Evolutionary conservation across 30 jellyfish, hydroid and myxozoan genomes (phyloP), one percentile per base, ranked within the genome.

Genomic region (Hydra vulgaris): DNA sequence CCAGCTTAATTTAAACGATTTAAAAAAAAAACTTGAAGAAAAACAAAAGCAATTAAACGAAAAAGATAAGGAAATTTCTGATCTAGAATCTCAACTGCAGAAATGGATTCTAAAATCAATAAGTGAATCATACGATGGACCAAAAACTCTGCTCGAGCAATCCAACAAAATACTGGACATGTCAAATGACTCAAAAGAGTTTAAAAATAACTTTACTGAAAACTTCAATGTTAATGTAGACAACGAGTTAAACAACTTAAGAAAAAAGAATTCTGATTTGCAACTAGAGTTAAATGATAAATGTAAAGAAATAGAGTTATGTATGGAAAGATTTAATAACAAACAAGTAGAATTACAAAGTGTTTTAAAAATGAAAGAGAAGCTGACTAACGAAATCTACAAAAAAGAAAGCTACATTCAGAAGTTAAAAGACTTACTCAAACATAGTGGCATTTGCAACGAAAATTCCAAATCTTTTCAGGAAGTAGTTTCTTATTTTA

Each of bases 1-100:
- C 5, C 26, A 24, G 40, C 20, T 1, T 1, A n/a, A 74, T 3
- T 26, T 81, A 24, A 81, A 80, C 40, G 88, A 84, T 55, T 74
- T 89, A 0, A 84, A 55, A 70, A 55, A 19, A 16, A 81, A 53
- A 71, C 40, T 89, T 18, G 17, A 69, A 19, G 92, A 72, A 8
- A 77, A 74, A 70, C 87, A 85, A 73, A 71, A 76, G 16, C 95
- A 88, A 24, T 72, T 79, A 0, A 18, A 79, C 12, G 79, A 71
- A 17, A 80, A 84, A 23, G 87, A 77, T 7, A 73, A 27, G 21
- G 89, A 76, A 8, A 74, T 75, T 0, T 56, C 76, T 23, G 54
- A 66, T 24, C 66, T 83, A 27, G 67, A 83, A 76, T 12, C 4
- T 21, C 19, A 81, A 8, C 18, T 72, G 20, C 40, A 75, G 25